phyloP scores from a whole-genome alignment of 2,113 vertebrate genomes.

The Lepus europaeus region DNA sequence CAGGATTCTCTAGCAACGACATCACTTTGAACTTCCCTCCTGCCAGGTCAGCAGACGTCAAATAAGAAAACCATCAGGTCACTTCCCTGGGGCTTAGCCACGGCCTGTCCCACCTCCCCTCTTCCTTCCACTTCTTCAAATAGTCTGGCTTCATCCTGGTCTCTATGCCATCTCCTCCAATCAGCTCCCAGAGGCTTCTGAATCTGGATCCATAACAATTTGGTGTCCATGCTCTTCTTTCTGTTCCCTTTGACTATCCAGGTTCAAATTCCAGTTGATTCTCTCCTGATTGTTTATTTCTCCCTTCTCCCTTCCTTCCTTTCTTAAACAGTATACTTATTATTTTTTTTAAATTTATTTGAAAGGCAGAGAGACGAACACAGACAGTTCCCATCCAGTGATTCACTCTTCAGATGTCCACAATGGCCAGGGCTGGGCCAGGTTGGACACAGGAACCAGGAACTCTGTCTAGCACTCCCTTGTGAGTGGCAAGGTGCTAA shows the following conservation, averaged over 20 bases:
- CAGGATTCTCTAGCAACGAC: neutral
- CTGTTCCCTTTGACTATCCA: neutral
- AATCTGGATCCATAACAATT: neutral
- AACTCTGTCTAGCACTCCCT: too few relatives aligned
- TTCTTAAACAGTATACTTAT: too few relatives aligned
- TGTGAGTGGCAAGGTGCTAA: too few relatives aligned
- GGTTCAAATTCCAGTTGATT: neutral
- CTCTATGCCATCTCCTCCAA: neutral
- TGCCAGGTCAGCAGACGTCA: neutral
- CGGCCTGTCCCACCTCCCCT: neutral
- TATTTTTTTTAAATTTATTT: too few relatives aligned
- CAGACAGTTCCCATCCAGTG: too few relatives aligned
- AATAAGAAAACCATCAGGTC: neutral
- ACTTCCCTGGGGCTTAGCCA: neutral
- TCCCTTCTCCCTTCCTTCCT: too few relatives aligned
- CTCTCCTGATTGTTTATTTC: neutral
- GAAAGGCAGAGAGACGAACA: too few relatives aligned
- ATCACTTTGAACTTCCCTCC: neutral
- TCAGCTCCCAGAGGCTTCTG: neutral
- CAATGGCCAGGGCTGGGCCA: too few relatives aligned
- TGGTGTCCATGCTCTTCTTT: neutral
- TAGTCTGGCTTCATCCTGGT: neutral
- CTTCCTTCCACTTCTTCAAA: neutral
- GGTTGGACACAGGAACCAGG: too few relatives aligned
- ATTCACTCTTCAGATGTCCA: too few relatives aligned